Evolutionary conservation across 2,888 invertebrate genomes (phyloP), one percentile per base, ranked within the genome.

Genomic region (Mesochorus sp.): DNA sequence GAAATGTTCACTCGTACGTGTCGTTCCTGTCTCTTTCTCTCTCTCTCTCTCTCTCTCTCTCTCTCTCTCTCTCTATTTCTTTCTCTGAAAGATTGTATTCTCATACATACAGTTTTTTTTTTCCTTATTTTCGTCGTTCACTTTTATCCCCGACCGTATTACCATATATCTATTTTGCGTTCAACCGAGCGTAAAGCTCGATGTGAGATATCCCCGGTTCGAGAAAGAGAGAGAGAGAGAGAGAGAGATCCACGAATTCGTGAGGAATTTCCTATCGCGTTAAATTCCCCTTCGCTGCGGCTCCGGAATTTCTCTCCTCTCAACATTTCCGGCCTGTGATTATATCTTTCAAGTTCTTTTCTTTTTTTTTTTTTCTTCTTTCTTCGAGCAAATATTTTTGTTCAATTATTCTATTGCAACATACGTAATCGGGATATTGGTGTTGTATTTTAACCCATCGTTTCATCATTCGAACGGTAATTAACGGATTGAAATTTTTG

Each of bases 261-360:
- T 24, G 10, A 51, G 17, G 57, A 51, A 61, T 71, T 61, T 34
- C 49, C 39, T 26, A 21, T 59, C 72, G 51, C 79, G 76, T 82
- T 82, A 84, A 85, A 84, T 83, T 86, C 84, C 75, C 84, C 85
- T 82, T 85, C 84, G 81, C 83, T 80, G 75, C 66, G 47, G 72
- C 78, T 64, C 26, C 44, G 70, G 71, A 47, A 76, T 71, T 71
- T 51, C 21, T 71, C 28, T 14, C 8, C 34, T 61, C 51, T 26
- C 39, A 37, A 51, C 71, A 51, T 39, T 71, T 71, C 71, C 71
- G 49, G 51, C 39, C 14, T 53, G 28, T 28, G 26, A 51, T 61
- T 39, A 28, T 12, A 51, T 61, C 59, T 44, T 26, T 42, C 4
- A 1, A 0, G 3, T 4, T 39, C 4, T 51, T 31, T 14, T 51